Conservation (phyloP, 1,140 invertebrate genomes). For the Hycleus phaleratus region DNA sequence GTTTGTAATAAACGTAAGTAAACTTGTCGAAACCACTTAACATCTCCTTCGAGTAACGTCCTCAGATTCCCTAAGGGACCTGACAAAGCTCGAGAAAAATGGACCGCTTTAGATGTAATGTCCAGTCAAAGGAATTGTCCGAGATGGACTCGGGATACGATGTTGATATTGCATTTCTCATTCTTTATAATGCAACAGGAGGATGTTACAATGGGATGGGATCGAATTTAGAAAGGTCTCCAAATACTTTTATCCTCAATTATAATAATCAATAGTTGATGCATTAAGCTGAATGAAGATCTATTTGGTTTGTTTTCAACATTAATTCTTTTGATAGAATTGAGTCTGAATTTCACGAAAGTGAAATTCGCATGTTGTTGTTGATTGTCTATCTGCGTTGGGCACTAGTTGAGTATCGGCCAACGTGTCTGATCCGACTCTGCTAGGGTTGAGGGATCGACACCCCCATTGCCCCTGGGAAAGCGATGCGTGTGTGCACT, state of each 20-base stretch:
- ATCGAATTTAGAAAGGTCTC: background rate
- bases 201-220: conserved; percentile 15
- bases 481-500: conserved; percentile 40
- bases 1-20: conserved; percentile 20
- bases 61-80: conserved; percentile 22
- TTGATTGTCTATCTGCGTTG: background rate
- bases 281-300: too few relatives aligned
- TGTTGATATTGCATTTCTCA: conserved; percentile 42
- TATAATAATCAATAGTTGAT: too few relatives aligned
- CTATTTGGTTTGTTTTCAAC: too few relatives aligned
- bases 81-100: conserved; percentile 33
- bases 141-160: conserved; percentile 39
- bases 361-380: background rate
- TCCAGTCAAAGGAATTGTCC: conserved; percentile 37
- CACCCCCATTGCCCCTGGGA: conserved; percentile 26
- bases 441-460: conserved; percentile 11
- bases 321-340: too few relatives aligned
- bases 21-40: conserved; percentile 36
- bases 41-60: conserved; percentile 15
- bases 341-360: background rate
- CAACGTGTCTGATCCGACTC: conserved; percentile 18
- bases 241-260: too few relatives aligned
- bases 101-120: conserved; percentile 36
- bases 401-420: background rate
- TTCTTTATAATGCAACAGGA: conserved; percentile 41